Percentiles rank a stretch among this genome's conserved stretches.
Evolutionary conservation across 2,797 vertebrate species (phyloP).

Genomic region (Arctocebus calabarensis): DNA sequence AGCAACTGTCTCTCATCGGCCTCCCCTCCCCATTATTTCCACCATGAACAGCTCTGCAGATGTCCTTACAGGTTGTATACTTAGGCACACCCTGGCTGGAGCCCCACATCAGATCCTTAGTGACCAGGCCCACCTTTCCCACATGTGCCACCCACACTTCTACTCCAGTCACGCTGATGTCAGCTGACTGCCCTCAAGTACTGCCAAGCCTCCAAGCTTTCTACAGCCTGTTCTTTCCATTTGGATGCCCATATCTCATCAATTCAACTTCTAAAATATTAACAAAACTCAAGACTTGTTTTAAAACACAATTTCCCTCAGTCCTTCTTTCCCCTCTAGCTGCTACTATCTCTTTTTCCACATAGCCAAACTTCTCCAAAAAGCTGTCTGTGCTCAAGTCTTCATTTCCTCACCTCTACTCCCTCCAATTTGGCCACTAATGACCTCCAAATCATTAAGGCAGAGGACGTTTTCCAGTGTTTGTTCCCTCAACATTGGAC

Average conservation of each 20-base stretch:
- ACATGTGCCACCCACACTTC: not conserved
- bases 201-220: not conserved
- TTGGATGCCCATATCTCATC: not conserved
- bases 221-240: not conserved
- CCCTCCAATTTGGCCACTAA: not conserved
- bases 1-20: not conserved
- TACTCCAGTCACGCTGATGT: not conserved
- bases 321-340: not conserved
- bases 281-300: constrained; percentile 35
- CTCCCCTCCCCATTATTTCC: not conserved
- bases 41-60: not conserved
- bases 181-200: not conserved
- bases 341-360: not conserved
- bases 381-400: not conserved
- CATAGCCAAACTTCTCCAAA: not conserved
- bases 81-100: not conserved
- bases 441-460: not conserved
- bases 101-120: not conserved
- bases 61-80: not conserved
- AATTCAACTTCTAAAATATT: not conserved
- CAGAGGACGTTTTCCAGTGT: not conserved
- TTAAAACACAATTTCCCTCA: constrained; percentile 35
- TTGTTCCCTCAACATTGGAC: not conserved
- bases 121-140: not conserved
- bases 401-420: not conserved